Conservation (phyloP, 2,888 invertebrate species). For the Drosophila atripex region DNA sequence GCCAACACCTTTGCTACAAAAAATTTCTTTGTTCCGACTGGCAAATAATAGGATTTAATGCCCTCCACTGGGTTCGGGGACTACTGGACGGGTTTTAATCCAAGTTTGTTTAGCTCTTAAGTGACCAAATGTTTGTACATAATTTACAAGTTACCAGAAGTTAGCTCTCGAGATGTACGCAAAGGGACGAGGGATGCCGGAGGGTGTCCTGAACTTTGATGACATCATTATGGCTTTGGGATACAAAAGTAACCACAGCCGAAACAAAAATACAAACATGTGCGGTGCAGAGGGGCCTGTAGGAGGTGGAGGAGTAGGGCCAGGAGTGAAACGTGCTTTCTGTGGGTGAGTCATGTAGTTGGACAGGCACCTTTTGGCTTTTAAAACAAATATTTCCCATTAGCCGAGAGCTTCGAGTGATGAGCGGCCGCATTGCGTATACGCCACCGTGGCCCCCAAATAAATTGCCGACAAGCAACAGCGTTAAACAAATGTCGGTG, state of each 20-base stretch:
- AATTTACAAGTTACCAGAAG: slow-evolving; percentile 67
- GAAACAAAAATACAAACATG: slow-evolving; percentile 1
- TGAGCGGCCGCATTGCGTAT: slow-evolving; percentile 71
- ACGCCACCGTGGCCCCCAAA: slow-evolving; percentile 71
- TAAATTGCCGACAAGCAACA: slow-evolving; percentile 78
- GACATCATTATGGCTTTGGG: slow-evolving; percentile 75
- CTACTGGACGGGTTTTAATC: slow-evolving; percentile 58
- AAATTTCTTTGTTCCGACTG: slow-evolving; percentile 30
- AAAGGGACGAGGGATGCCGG: not conserved
- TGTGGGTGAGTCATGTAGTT: slow-evolving; percentile 63
- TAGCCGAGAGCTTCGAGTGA: slow-evolving; percentile 55
- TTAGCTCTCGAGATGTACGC: slow-evolving; percentile 44
- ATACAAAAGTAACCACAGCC: slow-evolving; percentile 76
- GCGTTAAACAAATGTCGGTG: slow-evolving; percentile 47
- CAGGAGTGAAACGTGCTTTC: slow-evolving; percentile 11
- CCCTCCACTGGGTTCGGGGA: slow-evolving; percentile 19
- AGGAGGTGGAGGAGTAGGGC: not conserved
- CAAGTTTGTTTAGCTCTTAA: slow-evolving; percentile 49
- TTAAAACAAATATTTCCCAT: slow-evolving; percentile 79
- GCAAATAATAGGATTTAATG: slow-evolving; percentile 72
- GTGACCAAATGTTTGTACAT: slow-evolving; percentile 60
- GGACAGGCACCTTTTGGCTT: slow-evolving; percentile 66
- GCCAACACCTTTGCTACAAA: slow-evolving; percentile 53
- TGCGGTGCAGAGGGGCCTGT: slow-evolving; percentile 1
- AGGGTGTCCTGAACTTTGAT: slow-evolving; percentile 54